A percentile compares a stretch with the other conserved stretches of the same genome.
Conservation (phyloP, 2,888 invertebrate species). For the Pheosia tremula region DNA sequence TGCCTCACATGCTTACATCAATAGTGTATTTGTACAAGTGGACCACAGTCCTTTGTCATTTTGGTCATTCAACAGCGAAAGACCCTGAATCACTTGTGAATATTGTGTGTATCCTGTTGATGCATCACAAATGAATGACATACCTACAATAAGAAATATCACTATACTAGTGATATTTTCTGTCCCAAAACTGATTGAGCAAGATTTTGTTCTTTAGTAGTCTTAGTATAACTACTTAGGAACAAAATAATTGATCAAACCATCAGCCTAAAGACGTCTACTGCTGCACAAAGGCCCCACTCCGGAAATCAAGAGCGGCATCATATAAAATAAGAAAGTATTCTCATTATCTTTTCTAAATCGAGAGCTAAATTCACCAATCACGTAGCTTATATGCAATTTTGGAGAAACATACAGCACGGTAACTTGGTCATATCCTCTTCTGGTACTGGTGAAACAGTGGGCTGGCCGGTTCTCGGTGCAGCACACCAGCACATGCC, state of each 20-base stretch:
- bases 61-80: conserved; percentile 42
- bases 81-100: conserved; percentile 45
- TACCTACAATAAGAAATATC: conserved; percentile 6
- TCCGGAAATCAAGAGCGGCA: neutral
- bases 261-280: too few species aligned
- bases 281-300: too few species aligned
- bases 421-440: conserved; percentile 84
- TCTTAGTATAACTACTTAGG: too few species aligned
- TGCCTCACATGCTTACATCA: conserved; percentile 28
- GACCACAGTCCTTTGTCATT: conserved; percentile 44
- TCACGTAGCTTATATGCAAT: neutral
- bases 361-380: neutral
- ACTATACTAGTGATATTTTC: conserved; percentile 9
- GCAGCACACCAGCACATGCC: conserved; percentile 89
- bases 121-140: conserved; percentile 22
- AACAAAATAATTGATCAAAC: too few species aligned
- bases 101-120: conserved; percentile 41
- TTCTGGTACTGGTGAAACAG: conserved; percentile 82
- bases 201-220: too few species aligned
- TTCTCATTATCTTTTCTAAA: neutral
- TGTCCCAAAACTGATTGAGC: neutral
- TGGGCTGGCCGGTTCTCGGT: conserved; percentile 84
- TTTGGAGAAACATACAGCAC: conserved; percentile 84
- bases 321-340: neutral
- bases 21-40: conserved; percentile 59